Percentiles rank a stretch among this genome's conserved stretches.
These are phyloP conservation scores for Conchocele bisecta DNA, from an alignment of 2,888 invertebrate species.

Conservation along the genomic window DNA sequence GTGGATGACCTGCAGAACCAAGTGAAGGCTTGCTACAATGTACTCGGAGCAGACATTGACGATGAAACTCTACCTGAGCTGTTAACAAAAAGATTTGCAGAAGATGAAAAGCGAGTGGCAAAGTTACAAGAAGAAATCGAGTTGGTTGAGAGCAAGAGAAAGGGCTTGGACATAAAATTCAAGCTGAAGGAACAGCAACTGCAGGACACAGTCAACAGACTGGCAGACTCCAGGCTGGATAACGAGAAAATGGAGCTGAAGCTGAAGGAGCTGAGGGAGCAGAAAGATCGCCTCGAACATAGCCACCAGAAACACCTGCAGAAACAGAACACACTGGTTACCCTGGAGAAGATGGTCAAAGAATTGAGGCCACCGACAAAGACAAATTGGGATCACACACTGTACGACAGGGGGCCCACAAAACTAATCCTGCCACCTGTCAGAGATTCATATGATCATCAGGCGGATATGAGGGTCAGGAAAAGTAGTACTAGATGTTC, in stretches of 20 bases:
- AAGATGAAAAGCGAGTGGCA: conserved; percentile 16
- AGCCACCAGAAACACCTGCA: conserved; percentile 58
- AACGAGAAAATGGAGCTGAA: conserved; percentile 47
- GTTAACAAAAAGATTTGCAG: conserved; percentile 26
- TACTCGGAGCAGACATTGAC: conserved; percentile 33
- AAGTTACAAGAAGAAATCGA: conserved; percentile 29
- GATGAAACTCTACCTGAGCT: conserved; percentile 40
- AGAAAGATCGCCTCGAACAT: conserved; percentile 29
- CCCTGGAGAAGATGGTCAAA: conserved; percentile 59
- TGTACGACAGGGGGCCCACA: no score
- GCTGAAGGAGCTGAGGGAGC: conserved; percentile 24
- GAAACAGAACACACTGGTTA: conserved; percentile 63
- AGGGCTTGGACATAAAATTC: conserved; percentile 29
- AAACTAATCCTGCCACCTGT: no score
- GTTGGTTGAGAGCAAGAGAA: conserved; percentile 14
- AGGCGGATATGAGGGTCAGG: no score
- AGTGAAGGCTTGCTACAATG: conserved; percentile 41
- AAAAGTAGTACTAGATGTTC: no score
- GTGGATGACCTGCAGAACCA: conserved; percentile 40
- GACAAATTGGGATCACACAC: no score
- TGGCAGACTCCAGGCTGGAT: conserved; percentile 26
- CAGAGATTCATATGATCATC: no score
- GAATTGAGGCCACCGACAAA: conserved; percentile 39
- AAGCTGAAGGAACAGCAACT: conserved; percentile 32
- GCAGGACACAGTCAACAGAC: conserved; percentile 11